These are phyloP conservation scores for Lateolabrax maculatus DNA, from an alignment of 2,797 vertebrate species.

Conservation along the genomic window DNA sequence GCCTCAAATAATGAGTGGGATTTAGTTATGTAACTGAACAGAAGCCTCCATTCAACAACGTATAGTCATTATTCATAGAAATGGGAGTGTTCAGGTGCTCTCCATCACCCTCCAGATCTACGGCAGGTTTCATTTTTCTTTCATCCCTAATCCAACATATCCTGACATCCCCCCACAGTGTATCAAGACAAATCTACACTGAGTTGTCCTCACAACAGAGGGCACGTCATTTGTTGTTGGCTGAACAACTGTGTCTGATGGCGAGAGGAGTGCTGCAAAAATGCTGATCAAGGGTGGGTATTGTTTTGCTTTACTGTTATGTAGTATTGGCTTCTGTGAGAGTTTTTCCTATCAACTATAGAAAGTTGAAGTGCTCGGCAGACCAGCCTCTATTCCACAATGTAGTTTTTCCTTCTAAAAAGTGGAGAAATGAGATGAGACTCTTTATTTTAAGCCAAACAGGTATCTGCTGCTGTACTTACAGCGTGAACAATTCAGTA, in stretches of 20 bases:
- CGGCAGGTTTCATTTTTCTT: slow-evolving; percentile 6
- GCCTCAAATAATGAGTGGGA: slow-evolving; percentile 69
- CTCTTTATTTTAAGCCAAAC: background rate
- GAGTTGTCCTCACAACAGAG: slow-evolving; percentile 16
- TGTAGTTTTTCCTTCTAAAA: background rate
- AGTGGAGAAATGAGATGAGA: too few species aligned
- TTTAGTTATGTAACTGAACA: slow-evolving; percentile 74
- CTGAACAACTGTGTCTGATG: background rate
- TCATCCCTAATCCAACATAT: slow-evolving; percentile 34
- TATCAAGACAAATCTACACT: background rate
- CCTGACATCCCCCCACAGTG: background rate
- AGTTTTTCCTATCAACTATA: background rate
- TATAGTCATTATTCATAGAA: slow-evolving; percentile 31
- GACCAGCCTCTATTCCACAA: background rate
- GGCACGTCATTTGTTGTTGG: background rate
- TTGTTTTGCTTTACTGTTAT: background rate
- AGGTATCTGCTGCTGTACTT: background rate
- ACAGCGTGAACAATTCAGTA: background rate
- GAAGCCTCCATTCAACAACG: slow-evolving; percentile 65
- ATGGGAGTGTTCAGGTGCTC: slow-evolving; percentile 23
- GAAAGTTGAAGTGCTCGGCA: background rate
- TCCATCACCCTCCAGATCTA: slow-evolving; percentile 22
- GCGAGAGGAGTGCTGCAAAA: background rate
- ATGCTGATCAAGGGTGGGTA: background rate
- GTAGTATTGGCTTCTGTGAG: background rate